These are phyloP conservation scores for Listronotus oregonensis DNA, from an alignment of 1,140 invertebrate genomes.

Conservation along the genomic window DNA sequence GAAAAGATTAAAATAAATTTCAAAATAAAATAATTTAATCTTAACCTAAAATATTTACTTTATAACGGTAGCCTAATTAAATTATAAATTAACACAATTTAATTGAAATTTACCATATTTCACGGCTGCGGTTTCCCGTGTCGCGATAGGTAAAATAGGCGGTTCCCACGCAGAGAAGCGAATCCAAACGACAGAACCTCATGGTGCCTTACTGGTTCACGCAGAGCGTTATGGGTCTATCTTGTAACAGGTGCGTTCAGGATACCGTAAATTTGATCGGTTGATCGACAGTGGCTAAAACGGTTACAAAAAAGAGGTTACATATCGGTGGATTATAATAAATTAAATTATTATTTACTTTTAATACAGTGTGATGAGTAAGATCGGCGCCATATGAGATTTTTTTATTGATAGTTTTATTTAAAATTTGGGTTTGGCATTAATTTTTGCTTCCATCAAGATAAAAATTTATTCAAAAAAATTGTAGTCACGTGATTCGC, in stretches of 20 bases:
- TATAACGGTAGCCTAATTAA: not conserved
- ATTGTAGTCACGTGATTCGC: no score
- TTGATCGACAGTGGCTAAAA: slow-evolving; percentile 4
- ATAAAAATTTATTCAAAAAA: no score
- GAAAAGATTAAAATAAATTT: no score
- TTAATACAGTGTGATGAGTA: no score
- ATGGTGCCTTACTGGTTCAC: slow-evolving; percentile 22
- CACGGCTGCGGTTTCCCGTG: not conserved
- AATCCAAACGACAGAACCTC: slow-evolving; percentile 12
- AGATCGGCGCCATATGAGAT: no score
- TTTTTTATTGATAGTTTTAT: no score
- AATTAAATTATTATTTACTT: no score
- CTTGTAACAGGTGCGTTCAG: slow-evolving; percentile 5
- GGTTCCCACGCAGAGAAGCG: slow-evolving; percentile 19
- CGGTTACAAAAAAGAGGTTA: slow-evolving; percentile 1
- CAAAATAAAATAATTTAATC: no score
- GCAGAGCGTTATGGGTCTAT: slow-evolving; percentile 3
- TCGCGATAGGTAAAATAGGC: no score
- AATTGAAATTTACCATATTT: slow-evolving; percentile 1
- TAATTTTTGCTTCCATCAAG: no score
- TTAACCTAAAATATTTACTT: not conserved
- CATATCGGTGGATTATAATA: no score
- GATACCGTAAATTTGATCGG: slow-evolving; percentile 7
- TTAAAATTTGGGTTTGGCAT: no score
- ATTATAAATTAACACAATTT: not conserved